Evolutionary conservation across 1,140 invertebrate genomes (phyloP).

Genomic region (Triops cancriformis): DNA sequence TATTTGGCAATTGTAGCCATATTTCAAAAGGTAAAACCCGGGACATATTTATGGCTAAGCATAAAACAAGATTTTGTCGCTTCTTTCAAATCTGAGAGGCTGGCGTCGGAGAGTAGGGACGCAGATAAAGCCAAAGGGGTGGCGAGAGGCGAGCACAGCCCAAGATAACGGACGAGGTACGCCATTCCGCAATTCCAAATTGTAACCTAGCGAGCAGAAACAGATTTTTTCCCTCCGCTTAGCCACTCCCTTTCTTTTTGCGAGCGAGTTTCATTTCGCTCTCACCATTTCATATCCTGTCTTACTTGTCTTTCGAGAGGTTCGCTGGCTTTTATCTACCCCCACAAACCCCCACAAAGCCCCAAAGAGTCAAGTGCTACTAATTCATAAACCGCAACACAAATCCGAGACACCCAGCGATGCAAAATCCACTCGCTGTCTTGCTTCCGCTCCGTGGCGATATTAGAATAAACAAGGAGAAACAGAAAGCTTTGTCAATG

Average conservation of each 20-base stretch:
- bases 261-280: background rate
- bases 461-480: too few relatives aligned
- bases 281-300: too few relatives aligned
- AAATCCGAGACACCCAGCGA: too few relatives aligned
- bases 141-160: background rate
- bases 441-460: too few relatives aligned
- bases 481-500: too few relatives aligned
- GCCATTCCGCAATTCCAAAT: conserved; percentile 13
- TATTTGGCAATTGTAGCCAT: background rate
- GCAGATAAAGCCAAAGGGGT: background rate
- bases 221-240: background rate
- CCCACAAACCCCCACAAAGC: too few relatives aligned
- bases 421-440: too few relatives aligned
- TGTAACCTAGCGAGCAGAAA: background rate
- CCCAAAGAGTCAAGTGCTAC: too few relatives aligned
- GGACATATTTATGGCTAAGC: background rate
- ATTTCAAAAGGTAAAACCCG: background rate
- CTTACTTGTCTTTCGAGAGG: too few relatives aligned
- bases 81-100: background rate
- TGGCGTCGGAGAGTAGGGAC: background rate
- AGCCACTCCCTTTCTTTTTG: background rate
- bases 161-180: background rate
- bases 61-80: background rate
- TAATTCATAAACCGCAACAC: too few relatives aligned
- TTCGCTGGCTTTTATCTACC: too few relatives aligned